Base-by-base conservation (phyloP, 2,113 vertebrate species). In the Baryphthengus martii region DNA sequence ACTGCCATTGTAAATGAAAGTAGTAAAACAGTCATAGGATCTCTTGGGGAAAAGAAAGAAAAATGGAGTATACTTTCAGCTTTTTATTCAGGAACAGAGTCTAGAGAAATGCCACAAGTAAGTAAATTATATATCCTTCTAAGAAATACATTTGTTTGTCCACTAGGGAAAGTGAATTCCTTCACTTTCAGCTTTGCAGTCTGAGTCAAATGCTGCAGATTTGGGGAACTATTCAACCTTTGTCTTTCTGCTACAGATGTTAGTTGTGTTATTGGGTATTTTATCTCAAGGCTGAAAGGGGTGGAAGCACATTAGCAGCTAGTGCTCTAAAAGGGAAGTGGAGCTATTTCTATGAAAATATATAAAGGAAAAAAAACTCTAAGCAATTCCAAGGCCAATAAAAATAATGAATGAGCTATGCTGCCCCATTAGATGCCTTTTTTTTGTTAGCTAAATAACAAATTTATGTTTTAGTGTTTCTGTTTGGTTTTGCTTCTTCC, bases 261-360 rank as follows among this genome's bases (percentile, higher is more conserved):
- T 50, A 16, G 25, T 76, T 95, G 23, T 53, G 23, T 70, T 94
- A 40, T 24, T 35, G 19, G 19, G 6, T 56, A 50, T 81, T 95
- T 94, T 76, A 47, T 83, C 17, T 95, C 31, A 53, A 70, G 85
- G 33, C 47, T 89, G 53, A 82, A 66, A 45, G 31, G 29, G 2
- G 6, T 62, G 13, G 25, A 90, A 94, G 7, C 37, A 50, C 49
- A 66, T 85, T 76, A 93, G 20, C 49, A 79, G 12, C 26, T 72
- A 62, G 50, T 45, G n/a, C 23, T 86, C 58, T 90, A 62, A 77
- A 87, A 89, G 24, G 17, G 31, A 86, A 76, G 29, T 44, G 17
- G 45, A 89, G 53, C 75, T 93, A 89, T 85, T 89, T 91, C 55
- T 73, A 59, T 88, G 39, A 91, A 93, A 82, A 79, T 70, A 85